Percentiles rank a stretch among this genome's conserved stretches.
phyloP scores from a whole-genome alignment of 1,140 invertebrate species.

The Trachelipus rathkii region DNA sequence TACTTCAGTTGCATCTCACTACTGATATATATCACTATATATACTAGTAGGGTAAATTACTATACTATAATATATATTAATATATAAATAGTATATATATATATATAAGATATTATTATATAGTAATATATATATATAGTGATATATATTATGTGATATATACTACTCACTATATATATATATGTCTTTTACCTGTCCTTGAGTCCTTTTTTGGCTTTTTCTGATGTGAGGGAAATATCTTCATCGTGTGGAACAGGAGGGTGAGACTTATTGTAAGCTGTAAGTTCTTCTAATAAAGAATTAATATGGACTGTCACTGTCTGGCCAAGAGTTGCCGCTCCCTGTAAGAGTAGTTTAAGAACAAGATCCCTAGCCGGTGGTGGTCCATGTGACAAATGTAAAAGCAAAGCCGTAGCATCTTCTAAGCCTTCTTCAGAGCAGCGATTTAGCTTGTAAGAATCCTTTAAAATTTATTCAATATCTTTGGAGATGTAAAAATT shows the following conservation, averaged over 20 bases:
- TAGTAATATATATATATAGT: too few relatives aligned
- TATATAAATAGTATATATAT: too few relatives aligned
- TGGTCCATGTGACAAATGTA: conserved; percentile 70
- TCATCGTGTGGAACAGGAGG: conserved; percentile 45
- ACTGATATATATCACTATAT: too few relatives aligned
- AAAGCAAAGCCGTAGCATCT: conserved; percentile 70
- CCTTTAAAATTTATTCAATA: too few relatives aligned
- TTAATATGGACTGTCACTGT: conserved; percentile 69
- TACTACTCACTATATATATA: too few relatives aligned
- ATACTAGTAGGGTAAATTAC: too few relatives aligned
- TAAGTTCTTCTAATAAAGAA: conserved; percentile 62
- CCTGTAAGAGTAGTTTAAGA: conserved; percentile 64
- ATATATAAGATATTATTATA: too few relatives aligned
- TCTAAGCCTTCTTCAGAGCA: conserved; percentile 81
- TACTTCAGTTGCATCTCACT: too few relatives aligned
- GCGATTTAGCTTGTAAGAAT: conserved; percentile 75
- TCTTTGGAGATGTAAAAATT: too few relatives aligned
- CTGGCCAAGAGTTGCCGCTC: conserved; percentile 66
- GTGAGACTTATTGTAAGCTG: conserved; percentile 46
- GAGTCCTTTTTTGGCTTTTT: conserved; percentile 39
- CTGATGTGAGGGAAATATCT: conserved; percentile 45
- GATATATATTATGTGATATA: too few relatives aligned
- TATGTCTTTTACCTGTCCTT: conserved; percentile 43
- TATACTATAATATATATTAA: too few relatives aligned
- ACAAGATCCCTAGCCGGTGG: conserved; percentile 60